phyloP scores from a whole-genome alignment of 1,140 invertebrate genomes.

The Drosophila eugracilis region DNA sequence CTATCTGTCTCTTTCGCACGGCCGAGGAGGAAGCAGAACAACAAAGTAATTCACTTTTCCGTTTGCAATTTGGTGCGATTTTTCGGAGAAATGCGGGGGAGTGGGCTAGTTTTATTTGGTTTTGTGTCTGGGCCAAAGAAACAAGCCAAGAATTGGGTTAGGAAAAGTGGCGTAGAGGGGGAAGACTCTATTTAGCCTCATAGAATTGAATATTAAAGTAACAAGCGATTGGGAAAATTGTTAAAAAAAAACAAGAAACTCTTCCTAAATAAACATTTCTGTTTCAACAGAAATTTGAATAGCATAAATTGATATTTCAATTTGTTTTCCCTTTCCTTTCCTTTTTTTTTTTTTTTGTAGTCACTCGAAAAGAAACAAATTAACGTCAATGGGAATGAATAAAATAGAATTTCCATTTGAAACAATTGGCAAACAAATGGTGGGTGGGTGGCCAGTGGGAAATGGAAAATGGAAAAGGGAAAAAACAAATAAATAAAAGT shows the following conservation, averaged over 20 bases:
- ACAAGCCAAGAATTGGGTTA: constrained; percentile 16
- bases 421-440: constrained; percentile 1
- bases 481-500: neutral
- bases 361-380: neutral
- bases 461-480: no score
- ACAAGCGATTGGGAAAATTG: neutral
- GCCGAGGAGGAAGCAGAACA: constrained; percentile 21
- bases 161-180: neutral
- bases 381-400: neutral
- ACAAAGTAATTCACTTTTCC: constrained; percentile 56
- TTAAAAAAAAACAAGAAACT: no score
- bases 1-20: constrained; percentile 29
- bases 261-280: neutral
- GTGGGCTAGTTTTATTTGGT: constrained; percentile 34
- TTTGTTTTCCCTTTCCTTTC: no score
- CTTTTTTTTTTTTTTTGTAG: neutral
- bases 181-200: neutral
- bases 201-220: constrained; percentile 26
- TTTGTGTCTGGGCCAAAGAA: constrained; percentile 5
- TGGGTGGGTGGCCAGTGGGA: no score
- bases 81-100: neutral
- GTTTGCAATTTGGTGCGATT: constrained; percentile 45
- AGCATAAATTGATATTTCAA: neutral
- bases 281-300: neutral
- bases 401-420: neutral